Conservation (phyloP, 2,113 vertebrate genomes). For the Phaetusa simplex region DNA sequence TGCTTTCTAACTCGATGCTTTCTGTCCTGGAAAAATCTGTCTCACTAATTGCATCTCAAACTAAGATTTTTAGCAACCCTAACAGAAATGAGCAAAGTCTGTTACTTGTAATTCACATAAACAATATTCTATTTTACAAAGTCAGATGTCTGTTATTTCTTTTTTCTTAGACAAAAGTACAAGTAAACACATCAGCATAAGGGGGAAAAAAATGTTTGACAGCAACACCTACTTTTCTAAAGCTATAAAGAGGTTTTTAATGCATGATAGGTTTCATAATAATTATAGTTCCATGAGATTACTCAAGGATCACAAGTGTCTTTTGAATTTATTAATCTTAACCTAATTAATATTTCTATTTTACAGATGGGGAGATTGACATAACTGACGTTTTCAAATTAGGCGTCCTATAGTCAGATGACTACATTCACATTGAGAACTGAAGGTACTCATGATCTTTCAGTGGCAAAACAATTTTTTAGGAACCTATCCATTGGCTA, state of each 20-base stretch:
- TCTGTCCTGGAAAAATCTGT: neutral
- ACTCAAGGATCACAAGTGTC: neutral
- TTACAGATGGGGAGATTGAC: neutral
- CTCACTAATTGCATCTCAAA: neutral
- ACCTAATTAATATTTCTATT: neutral
- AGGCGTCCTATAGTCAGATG: neutral
- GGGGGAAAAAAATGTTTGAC: neutral
- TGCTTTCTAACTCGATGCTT: neutral
- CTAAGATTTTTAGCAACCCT: neutral
- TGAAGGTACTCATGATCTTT: neutral
- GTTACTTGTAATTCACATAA: neutral
- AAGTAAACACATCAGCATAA: neutral
- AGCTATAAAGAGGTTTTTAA: neutral
- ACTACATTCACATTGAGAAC: neutral
- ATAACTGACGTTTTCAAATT: neutral
- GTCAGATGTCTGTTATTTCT: neutral
- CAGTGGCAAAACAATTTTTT: neutral
- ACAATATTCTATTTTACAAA: neutral
- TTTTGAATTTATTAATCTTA: neutral
- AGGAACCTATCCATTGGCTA: neutral
- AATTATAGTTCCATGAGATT: neutral
- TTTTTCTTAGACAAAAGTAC: neutral
- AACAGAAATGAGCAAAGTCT: neutral
- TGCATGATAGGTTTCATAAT: neutral
- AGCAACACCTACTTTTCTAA: neutral